Base-by-base conservation (phyloP, 2,888 invertebrate genomes). In the Nycteola revayana region DNA sequence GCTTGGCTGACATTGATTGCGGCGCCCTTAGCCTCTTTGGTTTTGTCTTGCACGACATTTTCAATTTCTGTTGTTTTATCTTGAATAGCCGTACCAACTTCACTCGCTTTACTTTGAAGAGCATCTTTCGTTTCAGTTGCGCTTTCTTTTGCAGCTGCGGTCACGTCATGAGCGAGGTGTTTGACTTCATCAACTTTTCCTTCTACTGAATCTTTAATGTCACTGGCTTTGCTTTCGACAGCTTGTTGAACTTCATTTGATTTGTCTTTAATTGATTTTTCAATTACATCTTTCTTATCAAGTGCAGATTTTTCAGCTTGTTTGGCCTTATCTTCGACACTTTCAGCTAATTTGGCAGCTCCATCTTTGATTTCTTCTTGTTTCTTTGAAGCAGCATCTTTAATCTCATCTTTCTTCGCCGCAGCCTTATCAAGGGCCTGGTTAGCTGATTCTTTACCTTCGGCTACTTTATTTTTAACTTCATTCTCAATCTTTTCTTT, bases 401-500 rank as follows among this genome's bases (percentile, higher is more conserved):
- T 65, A 3, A 83, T 49, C 28, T 80, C 72, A 35, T 81, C 71
- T 51, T 79, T 84, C 30, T 77, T 75, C 9, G 69, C 66, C 0
- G 75, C 59, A 3, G 71, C 81, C 47, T 85, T 74, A 21, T 79
- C 73, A 11, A 71, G 25, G 18, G 74, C 49, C 32, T 83, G 69
- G 25, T 76, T 76, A n/a, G 75, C 77, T 1, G 74, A 67, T 34
- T 83, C 77, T 40, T 87, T 79, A 7, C 78, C 71, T 55, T 86
- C 81, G 10, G 71, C 49, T 10, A 79, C 62, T 58, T 85, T 87
- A 7, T 54, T 66, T 54, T 82, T 85, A 0, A 85, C 61, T 42
- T 81, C 84, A 36, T 76, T 75, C 58, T 88, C 87, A 3, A 85
- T 51, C 59, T 87, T 87, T 9, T 88, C 88, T 53, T 87, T 89